phyloP scores from a whole-genome alignment of 64 coral and sea anemone genomes.

The Montipora capricornis region DNA sequence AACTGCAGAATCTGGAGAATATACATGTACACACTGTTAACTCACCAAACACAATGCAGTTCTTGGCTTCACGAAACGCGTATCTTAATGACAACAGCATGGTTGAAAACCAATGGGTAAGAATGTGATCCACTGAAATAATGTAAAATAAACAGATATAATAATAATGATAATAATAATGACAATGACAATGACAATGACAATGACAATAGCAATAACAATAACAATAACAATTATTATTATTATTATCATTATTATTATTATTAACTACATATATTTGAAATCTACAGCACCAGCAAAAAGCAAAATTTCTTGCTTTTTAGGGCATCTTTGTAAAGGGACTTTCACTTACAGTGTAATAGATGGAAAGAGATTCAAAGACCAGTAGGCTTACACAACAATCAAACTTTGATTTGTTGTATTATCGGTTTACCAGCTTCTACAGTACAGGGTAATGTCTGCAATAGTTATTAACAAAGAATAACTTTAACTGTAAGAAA shows the following conservation, averaged over 20 bases:
- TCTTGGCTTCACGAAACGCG: not conserved
- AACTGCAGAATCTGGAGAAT: too few species aligned
- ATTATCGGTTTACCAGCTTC: not conserved
- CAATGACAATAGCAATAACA: too few species aligned
- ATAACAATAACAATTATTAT: too few species aligned
- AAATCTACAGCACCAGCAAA: not conserved
- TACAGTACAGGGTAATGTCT: too few species aligned
- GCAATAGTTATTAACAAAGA: not conserved
- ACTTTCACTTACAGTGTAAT: too few species aligned
- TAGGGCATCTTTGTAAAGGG: too few species aligned
- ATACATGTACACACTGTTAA: not conserved
- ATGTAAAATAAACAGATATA: too few species aligned
- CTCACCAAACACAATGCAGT: not conserved
- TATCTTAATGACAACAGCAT: not conserved
- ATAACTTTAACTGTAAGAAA: too few species aligned
- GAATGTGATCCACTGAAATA: not conserved
- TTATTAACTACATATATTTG: not conserved
- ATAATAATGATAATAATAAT: too few species aligned
- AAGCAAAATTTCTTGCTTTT: not conserved
- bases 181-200: too few species aligned
- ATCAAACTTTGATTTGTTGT: not conserved
- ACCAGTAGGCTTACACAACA: too few species aligned
- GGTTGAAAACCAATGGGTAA: constrained; percentile 3
- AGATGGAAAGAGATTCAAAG: too few species aligned
- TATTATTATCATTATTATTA: not conserved